Evolutionary conservation across 2,888 invertebrate genomes (phyloP), one percentile per base, ranked within the genome.

Genomic region (Antitype chi): DNA sequence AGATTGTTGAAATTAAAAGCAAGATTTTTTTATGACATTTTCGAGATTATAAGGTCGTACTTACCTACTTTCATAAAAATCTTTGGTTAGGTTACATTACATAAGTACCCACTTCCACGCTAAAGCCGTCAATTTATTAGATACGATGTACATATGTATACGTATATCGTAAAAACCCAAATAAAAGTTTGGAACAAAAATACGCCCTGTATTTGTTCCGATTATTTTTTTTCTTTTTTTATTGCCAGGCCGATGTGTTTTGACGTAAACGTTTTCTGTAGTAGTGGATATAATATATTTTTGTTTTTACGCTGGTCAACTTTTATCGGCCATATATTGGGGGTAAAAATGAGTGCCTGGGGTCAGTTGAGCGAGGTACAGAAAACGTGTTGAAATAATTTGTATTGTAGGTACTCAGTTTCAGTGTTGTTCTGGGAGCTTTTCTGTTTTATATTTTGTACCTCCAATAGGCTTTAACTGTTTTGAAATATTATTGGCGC

Each of bases 231-330:
- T 74, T 75, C 71, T 53, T 52, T 62, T 80, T 86, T 85, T 87
- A 82, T 69, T 75, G 60, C 66, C 32, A 32, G 23, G 28, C 49
- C 73, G 32, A 77, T 74, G 75, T 87, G 76, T 80, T 84, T 74
- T 76, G 81, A 76, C 85, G 66, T 75, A 80, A 76, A 72, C 49
- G 74, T 67, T 66, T 62, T 63, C 67, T 76, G 52, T 67, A 57
- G n/a, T 70, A 63, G 71, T 84, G 20, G 63, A 55, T 59, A 75
- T 69, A 64, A 59, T 59, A 75, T 69, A 64, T 62, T 63, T 62
- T 71, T 71, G 55, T 82, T 85, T 86, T 87, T 86, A 80, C 62
- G 74, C 57, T 80, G 82, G 87, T 82, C 70, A 78, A 82, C 47
- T 78, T 86, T 87, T 85, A 80, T 73, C 63, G 67, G 70, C 32